Evolutionary conservation across 1,140 invertebrate genomes (phyloP).

Genomic region (Eumaeus atala): DNA sequence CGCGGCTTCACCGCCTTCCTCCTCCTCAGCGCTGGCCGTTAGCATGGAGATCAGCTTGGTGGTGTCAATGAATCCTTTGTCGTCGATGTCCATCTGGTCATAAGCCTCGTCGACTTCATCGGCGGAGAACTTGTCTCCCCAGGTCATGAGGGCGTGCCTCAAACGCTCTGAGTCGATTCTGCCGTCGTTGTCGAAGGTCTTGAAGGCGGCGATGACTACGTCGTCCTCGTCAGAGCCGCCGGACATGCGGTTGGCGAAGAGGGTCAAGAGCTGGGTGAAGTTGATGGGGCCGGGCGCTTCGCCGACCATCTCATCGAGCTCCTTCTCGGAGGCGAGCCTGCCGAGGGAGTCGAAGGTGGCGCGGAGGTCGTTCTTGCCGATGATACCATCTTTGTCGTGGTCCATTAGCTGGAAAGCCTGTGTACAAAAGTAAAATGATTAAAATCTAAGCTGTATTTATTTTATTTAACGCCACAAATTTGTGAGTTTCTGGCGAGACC

Average conservation of each 20-base stretch:
- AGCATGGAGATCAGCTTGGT: slow-evolving; percentile 89
- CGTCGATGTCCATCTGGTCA: slow-evolving; percentile 96
- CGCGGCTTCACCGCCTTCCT: slow-evolving; percentile 79
- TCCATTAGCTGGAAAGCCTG: slow-evolving; percentile 99
- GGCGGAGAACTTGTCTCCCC: slow-evolving; percentile 95
- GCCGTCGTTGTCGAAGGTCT: slow-evolving; percentile 93
- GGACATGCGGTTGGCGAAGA: slow-evolving; percentile 93
- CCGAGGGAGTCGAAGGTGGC: slow-evolving; percentile 96
- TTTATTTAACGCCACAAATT: too few species aligned
- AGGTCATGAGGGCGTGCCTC: slow-evolving; percentile 94
- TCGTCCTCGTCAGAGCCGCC: slow-evolving; percentile 93
- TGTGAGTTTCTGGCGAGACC: too few species aligned
- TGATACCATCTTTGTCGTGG: slow-evolving; percentile 98
- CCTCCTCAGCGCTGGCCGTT: slow-evolving; percentile 87
- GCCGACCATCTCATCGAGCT: slow-evolving; percentile 91
- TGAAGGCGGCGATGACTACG: slow-evolving; percentile 95
- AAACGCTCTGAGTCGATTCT: slow-evolving; percentile 93
- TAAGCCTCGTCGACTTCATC: slow-evolving; percentile 96
- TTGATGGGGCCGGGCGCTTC: slow-evolving; percentile 95
- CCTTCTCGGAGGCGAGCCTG: slow-evolving; percentile 90
- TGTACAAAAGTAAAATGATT: slow-evolving; percentile 23
- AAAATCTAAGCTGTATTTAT: too few species aligned
- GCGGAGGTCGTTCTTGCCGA: slow-evolving; percentile 96
- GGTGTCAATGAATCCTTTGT: slow-evolving; percentile 94
- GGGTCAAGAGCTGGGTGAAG: slow-evolving; percentile 94